Evolutionary conservation across 64 coral and sea anemone species (phyloP).

Genomic region (Montipora foliosa): DNA sequence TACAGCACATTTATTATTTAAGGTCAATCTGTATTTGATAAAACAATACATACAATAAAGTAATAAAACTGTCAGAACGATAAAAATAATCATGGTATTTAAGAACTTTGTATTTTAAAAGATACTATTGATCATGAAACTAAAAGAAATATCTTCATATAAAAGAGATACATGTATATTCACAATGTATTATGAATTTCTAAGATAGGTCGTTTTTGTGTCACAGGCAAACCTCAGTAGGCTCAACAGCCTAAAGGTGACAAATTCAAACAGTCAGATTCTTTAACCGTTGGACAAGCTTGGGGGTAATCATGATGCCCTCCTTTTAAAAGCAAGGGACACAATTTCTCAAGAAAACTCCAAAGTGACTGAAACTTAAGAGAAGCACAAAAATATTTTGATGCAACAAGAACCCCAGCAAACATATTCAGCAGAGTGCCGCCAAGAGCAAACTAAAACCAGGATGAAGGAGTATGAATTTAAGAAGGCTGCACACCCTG

Average conservation of each 20-base stretch:
- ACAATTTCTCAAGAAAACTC: constrained; percentile 8
- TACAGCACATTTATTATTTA: too few relatives aligned
- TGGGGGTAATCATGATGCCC: neutral
- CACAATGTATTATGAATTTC: too few relatives aligned
- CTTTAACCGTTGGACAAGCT: constrained; percentile 10
- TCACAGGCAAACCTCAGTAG: constrained; percentile 18
- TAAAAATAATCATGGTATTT: too few relatives aligned
- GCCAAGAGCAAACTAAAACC: neutral
- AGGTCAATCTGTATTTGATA: too few relatives aligned
- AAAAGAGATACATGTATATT: too few relatives aligned
- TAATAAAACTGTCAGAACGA: too few relatives aligned
- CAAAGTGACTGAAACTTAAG: neutral
- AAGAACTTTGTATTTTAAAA: too few relatives aligned
- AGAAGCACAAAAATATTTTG: neutral
- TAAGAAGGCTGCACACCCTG: constrained; percentile 34
- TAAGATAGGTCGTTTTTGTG: neutral
- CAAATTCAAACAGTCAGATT: constrained; percentile 36
- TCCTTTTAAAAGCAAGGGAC: neutral
- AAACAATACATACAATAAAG: too few relatives aligned
- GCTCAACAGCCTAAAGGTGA: constrained; percentile 56
- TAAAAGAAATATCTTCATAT: too few relatives aligned
- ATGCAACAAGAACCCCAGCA: neutral
- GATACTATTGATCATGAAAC: too few relatives aligned
- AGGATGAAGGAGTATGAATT: neutral
- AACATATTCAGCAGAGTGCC: neutral